Evolutionary conservation across 2,797 vertebrate genomes (phyloP).

Genomic region (Syngnathus acus): DNA sequence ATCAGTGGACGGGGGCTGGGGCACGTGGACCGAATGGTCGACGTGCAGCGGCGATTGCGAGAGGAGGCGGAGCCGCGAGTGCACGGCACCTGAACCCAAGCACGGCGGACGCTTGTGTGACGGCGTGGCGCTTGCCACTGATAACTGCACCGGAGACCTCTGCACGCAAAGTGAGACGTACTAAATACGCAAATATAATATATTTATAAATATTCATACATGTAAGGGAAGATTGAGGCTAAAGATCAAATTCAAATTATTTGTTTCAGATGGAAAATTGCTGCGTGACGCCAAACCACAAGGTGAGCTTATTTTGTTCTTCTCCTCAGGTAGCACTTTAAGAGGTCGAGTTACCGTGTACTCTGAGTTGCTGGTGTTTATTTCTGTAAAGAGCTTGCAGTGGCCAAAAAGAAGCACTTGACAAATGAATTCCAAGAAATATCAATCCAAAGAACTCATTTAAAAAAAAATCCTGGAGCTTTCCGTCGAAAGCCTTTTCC

Average conservation of each 20-base stretch:
- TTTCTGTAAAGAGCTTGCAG: neutral
- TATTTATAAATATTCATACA: too few species aligned
- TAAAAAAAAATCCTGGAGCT: too few species aligned
- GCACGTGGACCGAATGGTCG: slow-evolving; percentile 80
- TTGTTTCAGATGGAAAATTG: slow-evolving; percentile 89
- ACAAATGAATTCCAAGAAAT: neutral
- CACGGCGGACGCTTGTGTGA: slow-evolving; percentile 87
- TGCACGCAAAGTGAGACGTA: slow-evolving; percentile 82
- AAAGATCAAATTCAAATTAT: slow-evolving; percentile 39
- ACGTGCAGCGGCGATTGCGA: slow-evolving; percentile 81
- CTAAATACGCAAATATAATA: neutral
- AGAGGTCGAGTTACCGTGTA: too few species aligned
- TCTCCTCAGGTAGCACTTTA: too few species aligned
- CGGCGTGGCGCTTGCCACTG: slow-evolving; percentile 77
- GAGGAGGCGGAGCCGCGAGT: slow-evolving; percentile 78
- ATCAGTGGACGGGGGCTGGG: slow-evolving; percentile 62
- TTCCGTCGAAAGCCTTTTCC: too few species aligned
- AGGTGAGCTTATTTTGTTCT: slow-evolving; percentile 74
- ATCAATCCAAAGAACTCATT: neutral
- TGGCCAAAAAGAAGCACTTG: neutral
- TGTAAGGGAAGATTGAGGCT: too few species aligned
- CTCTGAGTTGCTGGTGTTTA: neutral
- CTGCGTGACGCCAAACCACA: slow-evolving; percentile 90
- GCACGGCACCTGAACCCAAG: slow-evolving; percentile 78
- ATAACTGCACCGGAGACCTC: slow-evolving; percentile 93